Conservation (phyloP, 2,113 vertebrate genomes). For the Colinus virginianus region DNA sequence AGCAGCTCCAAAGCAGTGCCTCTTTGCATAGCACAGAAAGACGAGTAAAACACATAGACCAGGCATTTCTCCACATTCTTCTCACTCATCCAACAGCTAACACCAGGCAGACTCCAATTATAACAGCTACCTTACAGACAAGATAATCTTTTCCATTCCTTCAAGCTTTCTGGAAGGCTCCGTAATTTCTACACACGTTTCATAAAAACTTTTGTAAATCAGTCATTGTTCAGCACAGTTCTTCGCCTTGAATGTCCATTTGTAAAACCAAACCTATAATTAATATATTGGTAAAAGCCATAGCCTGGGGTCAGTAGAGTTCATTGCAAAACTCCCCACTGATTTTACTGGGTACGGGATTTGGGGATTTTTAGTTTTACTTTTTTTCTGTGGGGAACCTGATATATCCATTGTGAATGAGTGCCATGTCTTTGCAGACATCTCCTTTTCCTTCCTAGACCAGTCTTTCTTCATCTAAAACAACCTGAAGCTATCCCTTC, state of each 20-base stretch:
- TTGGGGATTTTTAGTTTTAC: not conserved
- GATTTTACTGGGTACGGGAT: slow-evolving; percentile 47
- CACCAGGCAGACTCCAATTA: not conserved
- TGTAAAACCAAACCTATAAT: slow-evolving; percentile 45
- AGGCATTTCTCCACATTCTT: not conserved
- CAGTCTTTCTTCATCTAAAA: not conserved
- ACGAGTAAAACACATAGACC: not conserved
- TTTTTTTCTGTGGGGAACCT: not conserved
- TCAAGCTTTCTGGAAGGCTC: slow-evolving; percentile 14
- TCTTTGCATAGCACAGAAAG: not conserved
- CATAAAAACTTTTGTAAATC: slow-evolving; percentile 19
- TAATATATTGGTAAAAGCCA: slow-evolving; percentile 59
- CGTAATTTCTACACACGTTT: not conserved
- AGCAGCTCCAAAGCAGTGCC: rapidly evolving
- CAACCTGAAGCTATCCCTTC: not conserved
- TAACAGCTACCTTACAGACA: rapidly evolving
- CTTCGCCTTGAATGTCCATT: not conserved
- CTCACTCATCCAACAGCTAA: not conserved
- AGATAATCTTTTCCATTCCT: not conserved
- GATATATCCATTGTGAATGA: not conserved
- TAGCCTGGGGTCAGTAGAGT: slow-evolving; percentile 70
- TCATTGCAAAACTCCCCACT: slow-evolving; percentile 60
- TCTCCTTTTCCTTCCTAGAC: not conserved
- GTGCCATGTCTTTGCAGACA: not conserved
- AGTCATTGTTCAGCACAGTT: not conserved